Evolutionary conservation across 2,888 invertebrate genomes (phyloP).

Genomic region (Dicycla oo): DNA sequence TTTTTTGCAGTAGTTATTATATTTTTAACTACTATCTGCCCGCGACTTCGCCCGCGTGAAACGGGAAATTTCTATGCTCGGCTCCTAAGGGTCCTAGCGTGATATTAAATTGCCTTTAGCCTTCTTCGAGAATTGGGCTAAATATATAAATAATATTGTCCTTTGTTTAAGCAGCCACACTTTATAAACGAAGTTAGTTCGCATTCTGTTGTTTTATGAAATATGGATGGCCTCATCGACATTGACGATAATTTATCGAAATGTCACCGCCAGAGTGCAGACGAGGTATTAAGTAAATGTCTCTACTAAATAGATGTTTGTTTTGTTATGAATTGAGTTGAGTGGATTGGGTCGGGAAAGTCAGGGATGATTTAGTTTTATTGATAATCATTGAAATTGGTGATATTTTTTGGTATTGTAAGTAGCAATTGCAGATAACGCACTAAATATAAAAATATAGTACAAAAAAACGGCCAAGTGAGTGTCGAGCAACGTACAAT

Average conservation of each 20-base stretch:
- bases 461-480: too few relatives aligned
- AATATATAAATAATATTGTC: not conserved
- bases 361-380: not conserved
- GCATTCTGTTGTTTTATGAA: conserved; percentile 86
- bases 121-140: too few relatives aligned
- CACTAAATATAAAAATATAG: too few relatives aligned
- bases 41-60: too few relatives aligned
- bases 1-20: too few relatives aligned
- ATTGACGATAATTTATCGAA: conserved; percentile 85
- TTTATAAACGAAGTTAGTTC: conserved; percentile 71
- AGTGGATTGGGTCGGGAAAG: not conserved
- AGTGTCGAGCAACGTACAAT: too few relatives aligned
- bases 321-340: conserved; percentile 45
- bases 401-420: not conserved
- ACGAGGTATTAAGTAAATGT: conserved; percentile 61
- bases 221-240: conserved; percentile 83
- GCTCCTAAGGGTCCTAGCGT: too few relatives aligned
- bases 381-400: not conserved
- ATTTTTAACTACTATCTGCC: too few relatives aligned
- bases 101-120: too few relatives aligned
- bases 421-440: too few relatives aligned
- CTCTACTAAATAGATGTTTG: conserved; percentile 59
- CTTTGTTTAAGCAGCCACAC: conserved; percentile 25
- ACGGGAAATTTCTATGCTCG: too few relatives aligned
- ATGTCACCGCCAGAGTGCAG: conserved; percentile 77